phyloP scores from a whole-genome alignment of 2,797 vertebrate species.

The Parauchenoglanis ngamensis region DNA sequence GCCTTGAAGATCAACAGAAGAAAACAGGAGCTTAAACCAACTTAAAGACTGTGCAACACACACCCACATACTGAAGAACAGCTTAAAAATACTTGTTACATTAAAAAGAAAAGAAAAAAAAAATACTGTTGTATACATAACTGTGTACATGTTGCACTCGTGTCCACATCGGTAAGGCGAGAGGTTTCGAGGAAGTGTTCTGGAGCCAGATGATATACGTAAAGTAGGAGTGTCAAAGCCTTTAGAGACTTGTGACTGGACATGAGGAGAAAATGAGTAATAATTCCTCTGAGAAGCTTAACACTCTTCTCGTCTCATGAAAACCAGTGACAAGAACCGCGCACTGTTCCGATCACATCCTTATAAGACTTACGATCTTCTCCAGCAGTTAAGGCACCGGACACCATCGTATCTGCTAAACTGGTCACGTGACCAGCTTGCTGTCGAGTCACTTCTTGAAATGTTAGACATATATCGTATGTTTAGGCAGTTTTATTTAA shows the following conservation, averaged over 20 bases:
- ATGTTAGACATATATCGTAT: slow-evolving; percentile 45
- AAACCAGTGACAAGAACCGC: not conserved
- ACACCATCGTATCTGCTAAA: slow-evolving; percentile 62
- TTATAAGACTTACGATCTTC: slow-evolving; percentile 48
- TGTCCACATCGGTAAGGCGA: slow-evolving; percentile 76
- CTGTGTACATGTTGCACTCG: slow-evolving; percentile 79
- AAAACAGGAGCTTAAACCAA: slow-evolving; percentile 28
- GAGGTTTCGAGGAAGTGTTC: not conserved
- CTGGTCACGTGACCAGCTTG: slow-evolving; percentile 49
- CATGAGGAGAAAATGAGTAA: not conserved
- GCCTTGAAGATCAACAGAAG: slow-evolving; percentile 38
- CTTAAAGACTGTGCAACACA: slow-evolving; percentile 63
- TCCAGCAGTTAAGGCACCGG: slow-evolving; percentile 68
- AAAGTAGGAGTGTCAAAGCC: not conserved
- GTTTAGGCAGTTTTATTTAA: slow-evolving; percentile 51
- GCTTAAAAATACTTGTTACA: slow-evolving; percentile 87
- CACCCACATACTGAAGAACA: slow-evolving; percentile 64
- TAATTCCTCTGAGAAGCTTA: not conserved
- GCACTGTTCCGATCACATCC: not conserved
- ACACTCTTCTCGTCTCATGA: not conserved
- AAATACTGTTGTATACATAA: slow-evolving; percentile 93
- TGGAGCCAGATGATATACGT: not conserved
- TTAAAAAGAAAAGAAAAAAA: slow-evolving; percentile 98
- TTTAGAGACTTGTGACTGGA: not conserved
- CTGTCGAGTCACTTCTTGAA: slow-evolving; percentile 50